Evolutionary conservation across 2,888 invertebrate genomes (phyloP).

Genomic region (Mythimna vitellina): DNA sequence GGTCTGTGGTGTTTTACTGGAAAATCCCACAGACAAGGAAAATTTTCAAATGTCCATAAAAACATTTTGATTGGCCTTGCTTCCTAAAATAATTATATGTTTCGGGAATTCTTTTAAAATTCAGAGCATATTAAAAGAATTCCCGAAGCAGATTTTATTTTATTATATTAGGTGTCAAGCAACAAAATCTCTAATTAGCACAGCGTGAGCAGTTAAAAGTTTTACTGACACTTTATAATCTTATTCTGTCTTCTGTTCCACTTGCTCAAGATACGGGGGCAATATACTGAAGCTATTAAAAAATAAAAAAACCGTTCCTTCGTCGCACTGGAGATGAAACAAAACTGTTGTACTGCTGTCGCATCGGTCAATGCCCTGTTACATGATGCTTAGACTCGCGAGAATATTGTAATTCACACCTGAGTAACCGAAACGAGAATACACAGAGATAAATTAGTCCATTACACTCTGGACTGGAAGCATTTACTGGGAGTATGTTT

Average conservation of each 20-base stretch:
- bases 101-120: conserved; percentile 4
- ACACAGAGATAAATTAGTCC: conserved; percentile 3
- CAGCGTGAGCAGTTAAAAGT: not conserved
- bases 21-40: conserved; percentile 15
- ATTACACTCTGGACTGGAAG: not conserved
- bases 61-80: not conserved
- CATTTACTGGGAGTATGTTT: conserved; percentile 4
- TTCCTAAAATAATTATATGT: conserved; percentile 25
- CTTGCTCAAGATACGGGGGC: not conserved
- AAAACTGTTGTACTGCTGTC: conserved; percentile 19
- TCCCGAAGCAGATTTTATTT: not conserved
- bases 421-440: conserved; percentile 23
- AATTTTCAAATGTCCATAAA: not conserved
- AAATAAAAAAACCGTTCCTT: conserved; percentile 5
- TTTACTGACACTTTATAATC: not conserved
- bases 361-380: conserved; percentile 52
- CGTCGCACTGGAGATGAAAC: conserved; percentile 5
- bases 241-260: not conserved
- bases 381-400: conserved; percentile 12
- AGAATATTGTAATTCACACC: conserved; percentile 31
- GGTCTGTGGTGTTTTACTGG: not conserved
- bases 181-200: conserved; percentile 21
- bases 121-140: conserved; percentile 4
- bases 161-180: not conserved
- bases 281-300: conserved; percentile 1